These are phyloP conservation scores for Anableps anableps DNA, from an alignment of 2,797 vertebrate genomes.

Conservation along the genomic window DNA sequence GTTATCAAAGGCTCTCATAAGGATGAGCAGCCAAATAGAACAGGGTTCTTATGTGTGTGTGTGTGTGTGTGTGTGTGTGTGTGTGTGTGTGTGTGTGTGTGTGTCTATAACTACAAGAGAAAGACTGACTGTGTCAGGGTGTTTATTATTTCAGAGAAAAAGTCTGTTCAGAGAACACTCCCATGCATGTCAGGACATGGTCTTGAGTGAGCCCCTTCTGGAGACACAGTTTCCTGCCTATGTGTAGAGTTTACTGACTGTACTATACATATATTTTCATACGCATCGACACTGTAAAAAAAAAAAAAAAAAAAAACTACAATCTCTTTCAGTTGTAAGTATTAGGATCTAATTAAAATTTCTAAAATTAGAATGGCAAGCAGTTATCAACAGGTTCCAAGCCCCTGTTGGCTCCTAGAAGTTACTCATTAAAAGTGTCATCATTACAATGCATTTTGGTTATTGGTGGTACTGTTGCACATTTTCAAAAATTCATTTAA, in stretches of 20 bases:
- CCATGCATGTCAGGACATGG: constrained; percentile 8
- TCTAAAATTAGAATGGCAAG: too few relatives aligned
- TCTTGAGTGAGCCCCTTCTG: constrained; percentile 8
- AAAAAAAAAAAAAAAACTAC: too few relatives aligned
- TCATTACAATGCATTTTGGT: too few relatives aligned
- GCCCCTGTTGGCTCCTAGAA: too few relatives aligned
- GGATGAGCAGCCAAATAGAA: constrained; percentile 57
- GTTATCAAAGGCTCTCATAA: constrained; percentile 64
- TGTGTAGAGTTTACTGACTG: neutral
- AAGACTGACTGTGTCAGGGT: neutral
- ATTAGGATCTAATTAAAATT: too few relatives aligned
- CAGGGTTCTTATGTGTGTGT: constrained; percentile 18
- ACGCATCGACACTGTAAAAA: neutral
- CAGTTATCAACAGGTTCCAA: too few relatives aligned
- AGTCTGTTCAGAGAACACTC: neutral
- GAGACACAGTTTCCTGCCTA: neutral
- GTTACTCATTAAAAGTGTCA: too few relatives aligned
- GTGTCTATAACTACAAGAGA: neutral
- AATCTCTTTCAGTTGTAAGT: too few relatives aligned
- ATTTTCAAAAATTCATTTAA: too few relatives aligned
- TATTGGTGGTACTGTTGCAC: too few relatives aligned
- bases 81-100: neutral
- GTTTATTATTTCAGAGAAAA: constrained; percentile 1
- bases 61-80: constrained; percentile 2
- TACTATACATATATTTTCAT: neutral